Evolutionary conservation across 2,888 invertebrate species (phyloP), one percentile per base, ranked within the genome.

Genomic region (Parascotia fuliginaria): DNA sequence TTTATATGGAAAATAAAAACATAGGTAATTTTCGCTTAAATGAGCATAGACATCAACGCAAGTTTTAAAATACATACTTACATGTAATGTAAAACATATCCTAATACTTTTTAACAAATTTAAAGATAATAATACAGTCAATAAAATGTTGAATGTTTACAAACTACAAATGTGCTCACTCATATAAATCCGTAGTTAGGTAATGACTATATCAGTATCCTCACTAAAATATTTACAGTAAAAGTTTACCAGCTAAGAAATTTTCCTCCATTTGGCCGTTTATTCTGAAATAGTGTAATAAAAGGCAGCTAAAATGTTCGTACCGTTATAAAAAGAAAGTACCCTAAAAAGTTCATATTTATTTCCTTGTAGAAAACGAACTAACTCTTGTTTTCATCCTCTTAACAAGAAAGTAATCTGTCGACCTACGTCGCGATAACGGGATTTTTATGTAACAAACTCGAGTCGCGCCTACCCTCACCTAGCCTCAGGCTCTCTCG

Each of bases 381-480:
- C 85, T 83, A 81, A 85, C 82, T 89, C 89, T 87, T 90, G 88
- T 89, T 89, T 87, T 87, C 83, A 89, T 88, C 87, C 85, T 88
- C 83, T 89, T 90, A 91, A 92, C 92, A 89, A 88, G 91, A 88
- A 89, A 90, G 88, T 91, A 91, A 91, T 91, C 89, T 91, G 89
- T 89, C 87, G 89, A 86, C 88, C 85, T 85, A 81, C 83, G 84
- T 83, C 79, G 87, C 87, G 88, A 89, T 90, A 91, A 89, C 90
- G 81, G 86, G 84, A 91, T 92, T 92, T 91, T 92, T 92, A 87
- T 92, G 89, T 91, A 84, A 88, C 89, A 89, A 89, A 85, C 87
- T 83, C 81, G 81, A 85, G 79, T 89, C 85, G 84, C 89, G 89
- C 90, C 90, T 87, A 83, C 90, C 89, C 89, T 90, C 82, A 85